A percentile compares a stretch with the other conserved stretches of the same genome.
Conservation (phyloP, 2,888 invertebrate species). For the Lithosia quadra region DNA sequence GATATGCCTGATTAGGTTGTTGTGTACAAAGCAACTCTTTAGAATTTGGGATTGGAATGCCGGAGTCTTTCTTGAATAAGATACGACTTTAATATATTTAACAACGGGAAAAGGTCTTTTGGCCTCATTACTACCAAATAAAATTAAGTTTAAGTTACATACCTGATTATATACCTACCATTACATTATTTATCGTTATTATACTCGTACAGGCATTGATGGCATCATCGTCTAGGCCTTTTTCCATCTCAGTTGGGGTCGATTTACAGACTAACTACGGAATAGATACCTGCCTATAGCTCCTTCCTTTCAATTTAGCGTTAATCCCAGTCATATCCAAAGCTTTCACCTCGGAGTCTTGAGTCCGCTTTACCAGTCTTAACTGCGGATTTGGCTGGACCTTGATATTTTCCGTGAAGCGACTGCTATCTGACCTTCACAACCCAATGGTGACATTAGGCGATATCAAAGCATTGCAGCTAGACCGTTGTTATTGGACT, state of each 20-base stretch:
- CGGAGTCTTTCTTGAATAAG: background rate
- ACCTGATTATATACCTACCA: background rate
- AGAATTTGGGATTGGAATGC: background rate
- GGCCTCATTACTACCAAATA: background rate
- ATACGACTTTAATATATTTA: background rate
- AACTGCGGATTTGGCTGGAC: too few species aligned
- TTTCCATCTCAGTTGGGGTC: background rate
- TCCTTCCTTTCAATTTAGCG: too few species aligned
- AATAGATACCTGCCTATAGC: too few species aligned
- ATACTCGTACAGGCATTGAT: background rate
- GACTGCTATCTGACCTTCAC: too few species aligned
- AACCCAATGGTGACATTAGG: too few species aligned
- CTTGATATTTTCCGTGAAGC: too few species aligned
- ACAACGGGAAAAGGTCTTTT: background rate
- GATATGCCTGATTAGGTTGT: background rate
- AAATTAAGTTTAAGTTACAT: background rate
- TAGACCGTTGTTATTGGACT: too few species aligned
- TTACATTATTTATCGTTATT: background rate
- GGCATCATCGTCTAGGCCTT: background rate
- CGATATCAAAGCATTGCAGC: too few species aligned
- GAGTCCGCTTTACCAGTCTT: too few species aligned
- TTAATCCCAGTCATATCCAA: too few species aligned
- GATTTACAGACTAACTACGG: too few species aligned
- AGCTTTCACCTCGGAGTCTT: too few species aligned
- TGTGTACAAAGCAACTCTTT: background rate